Conservation (phyloP, 2,113 vertebrate genomes). For the Eira barbara region DNA sequence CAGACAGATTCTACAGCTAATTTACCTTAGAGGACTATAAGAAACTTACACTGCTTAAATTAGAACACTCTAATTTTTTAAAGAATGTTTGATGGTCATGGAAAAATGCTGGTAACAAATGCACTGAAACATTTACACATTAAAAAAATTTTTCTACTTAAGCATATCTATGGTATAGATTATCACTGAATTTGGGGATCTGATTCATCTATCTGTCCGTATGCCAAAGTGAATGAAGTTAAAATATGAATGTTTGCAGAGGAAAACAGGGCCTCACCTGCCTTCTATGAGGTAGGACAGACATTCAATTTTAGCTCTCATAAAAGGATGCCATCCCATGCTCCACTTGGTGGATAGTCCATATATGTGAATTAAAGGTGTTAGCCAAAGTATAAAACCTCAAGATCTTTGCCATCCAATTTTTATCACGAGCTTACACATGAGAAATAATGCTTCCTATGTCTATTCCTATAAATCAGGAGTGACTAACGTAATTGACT, state of each 20-base stretch:
- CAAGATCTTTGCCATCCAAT: neutral
- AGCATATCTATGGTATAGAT: neutral
- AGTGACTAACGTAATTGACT: neutral
- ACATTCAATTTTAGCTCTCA: neutral
- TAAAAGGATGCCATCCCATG: neutral
- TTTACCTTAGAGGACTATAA: neutral
- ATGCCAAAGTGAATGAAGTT: neutral
- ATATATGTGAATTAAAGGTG: neutral
- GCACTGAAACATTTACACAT: neutral
- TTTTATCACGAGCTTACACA: neutral
- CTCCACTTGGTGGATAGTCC: neutral
- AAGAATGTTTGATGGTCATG: neutral
- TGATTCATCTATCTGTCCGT: neutral
- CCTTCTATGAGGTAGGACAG: neutral
- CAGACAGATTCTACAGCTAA: neutral
- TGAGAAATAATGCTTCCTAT: neutral
- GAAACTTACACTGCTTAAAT: constrained; percentile 14
- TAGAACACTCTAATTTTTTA: neutral
- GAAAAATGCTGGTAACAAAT: neutral
- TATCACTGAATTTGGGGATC: neutral
- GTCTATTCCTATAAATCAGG: neutral
- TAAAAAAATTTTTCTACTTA: neutral
- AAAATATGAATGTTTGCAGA: neutral
- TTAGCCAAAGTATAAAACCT: neutral
- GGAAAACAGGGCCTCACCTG: neutral